These are phyloP conservation scores for Ictalurus punctatus DNA, from an alignment of 2,113 vertebrate genomes.

Conservation along the genomic window DNA sequence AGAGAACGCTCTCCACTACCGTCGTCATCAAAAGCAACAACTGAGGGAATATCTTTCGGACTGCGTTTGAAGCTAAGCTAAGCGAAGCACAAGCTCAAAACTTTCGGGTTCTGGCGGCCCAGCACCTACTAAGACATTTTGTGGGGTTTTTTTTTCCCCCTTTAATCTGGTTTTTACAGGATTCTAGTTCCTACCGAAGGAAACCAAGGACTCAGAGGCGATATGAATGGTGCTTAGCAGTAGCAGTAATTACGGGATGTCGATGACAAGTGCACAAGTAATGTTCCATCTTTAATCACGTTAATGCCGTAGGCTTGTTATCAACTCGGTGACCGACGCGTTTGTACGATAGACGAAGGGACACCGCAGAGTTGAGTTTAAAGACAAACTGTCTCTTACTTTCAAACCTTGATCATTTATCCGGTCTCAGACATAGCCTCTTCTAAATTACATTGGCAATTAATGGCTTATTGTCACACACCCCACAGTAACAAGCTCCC, in stretches of 20 bases:
- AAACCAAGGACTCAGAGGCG: neutral
- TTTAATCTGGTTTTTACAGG: neutral
- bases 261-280: neutral
- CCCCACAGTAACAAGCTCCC: neutral
- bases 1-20: neutral
- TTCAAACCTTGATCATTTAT: neutral
- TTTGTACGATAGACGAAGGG: neutral
- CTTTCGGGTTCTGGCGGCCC: neutral
- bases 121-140: neutral
- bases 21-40: neutral
- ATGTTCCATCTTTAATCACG: neutral
- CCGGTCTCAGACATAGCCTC: neutral
- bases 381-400: neutral
- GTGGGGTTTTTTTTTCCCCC: neutral
- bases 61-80: neutral
- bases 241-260: neutral
- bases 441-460: neutral
- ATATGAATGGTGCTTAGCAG: neutral
- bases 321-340: neutral
- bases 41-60: neutral
- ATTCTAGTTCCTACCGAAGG: neutral
- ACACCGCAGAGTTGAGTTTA: neutral
- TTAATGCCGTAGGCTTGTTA: neutral
- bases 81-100: neutral
- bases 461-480: neutral